Evolutionary conservation across 2,797 vertebrate species (phyloP).

Genomic region (Chloroceryle amazona): DNA sequence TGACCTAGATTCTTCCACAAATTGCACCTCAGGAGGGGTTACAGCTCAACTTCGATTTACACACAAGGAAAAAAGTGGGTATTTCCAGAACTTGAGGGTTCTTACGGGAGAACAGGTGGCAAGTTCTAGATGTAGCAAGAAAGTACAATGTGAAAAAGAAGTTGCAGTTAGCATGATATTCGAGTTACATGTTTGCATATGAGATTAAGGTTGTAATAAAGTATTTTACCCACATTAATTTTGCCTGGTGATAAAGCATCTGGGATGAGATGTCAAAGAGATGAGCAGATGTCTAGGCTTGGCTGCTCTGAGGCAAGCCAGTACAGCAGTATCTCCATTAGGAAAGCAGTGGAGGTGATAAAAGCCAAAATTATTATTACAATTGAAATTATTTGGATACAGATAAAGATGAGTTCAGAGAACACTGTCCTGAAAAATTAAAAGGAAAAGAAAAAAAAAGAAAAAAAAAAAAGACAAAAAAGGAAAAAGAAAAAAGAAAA

Average conservation of each 20-base stretch:
- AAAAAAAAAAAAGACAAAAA: accelerated
- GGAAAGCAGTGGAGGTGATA: background rate
- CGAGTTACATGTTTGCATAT: background rate
- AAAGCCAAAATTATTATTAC: conserved; percentile 57
- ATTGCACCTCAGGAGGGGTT: conserved; percentile 23
- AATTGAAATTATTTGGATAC: conserved; percentile 34
- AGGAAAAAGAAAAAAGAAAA: background rate
- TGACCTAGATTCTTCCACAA: conserved; percentile 56
- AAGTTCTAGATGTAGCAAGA: conserved; percentile 18
- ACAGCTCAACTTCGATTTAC: background rate
- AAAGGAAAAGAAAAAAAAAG: background rate
- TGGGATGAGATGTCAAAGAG: conserved; percentile 71
- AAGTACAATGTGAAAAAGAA: background rate
- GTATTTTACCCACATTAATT: conserved; percentile 38
- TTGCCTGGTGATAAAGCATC: conserved; percentile 68
- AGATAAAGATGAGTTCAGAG: background rate
- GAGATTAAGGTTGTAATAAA: conserved; percentile 29
- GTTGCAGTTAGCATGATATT: accelerated
- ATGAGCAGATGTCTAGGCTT: conserved; percentile 67
- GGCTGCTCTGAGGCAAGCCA: conserved; percentile 58
- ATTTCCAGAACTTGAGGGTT: background rate
- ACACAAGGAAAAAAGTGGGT: background rate
- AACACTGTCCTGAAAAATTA: background rate
- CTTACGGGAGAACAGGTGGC: background rate
- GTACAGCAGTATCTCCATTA: conserved; percentile 26